These are phyloP conservation scores for Melinaea menophilus DNA, from an alignment of 2,888 invertebrate genomes.

Conservation along the genomic window DNA sequence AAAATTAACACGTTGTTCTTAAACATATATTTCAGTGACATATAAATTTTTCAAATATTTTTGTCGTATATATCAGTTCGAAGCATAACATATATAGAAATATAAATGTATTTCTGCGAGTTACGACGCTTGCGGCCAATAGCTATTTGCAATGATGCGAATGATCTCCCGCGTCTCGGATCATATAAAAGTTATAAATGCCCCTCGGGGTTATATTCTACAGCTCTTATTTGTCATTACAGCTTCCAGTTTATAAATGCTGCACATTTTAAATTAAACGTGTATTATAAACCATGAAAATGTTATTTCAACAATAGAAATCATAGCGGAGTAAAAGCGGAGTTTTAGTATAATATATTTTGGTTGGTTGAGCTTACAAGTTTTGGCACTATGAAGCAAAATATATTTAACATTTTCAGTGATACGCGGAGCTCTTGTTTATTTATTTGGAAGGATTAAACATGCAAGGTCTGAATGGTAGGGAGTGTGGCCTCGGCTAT, in stretches of 20 bases:
- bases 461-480: conserved; percentile 52
- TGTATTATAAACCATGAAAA: conserved; percentile 7
- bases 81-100: too few relatives aligned
- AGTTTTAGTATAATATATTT: conserved; percentile 22
- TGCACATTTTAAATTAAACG: conserved; percentile 13
- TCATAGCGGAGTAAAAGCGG: conserved; percentile 7
- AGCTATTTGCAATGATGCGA: conserved; percentile 29
- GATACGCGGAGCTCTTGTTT: conserved; percentile 55
- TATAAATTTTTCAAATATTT: too few relatives aligned
- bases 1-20: too few relatives aligned
- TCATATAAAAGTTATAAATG: conserved; percentile 26
- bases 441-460: conserved; percentile 68
- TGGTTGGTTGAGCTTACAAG: conserved; percentile 26
- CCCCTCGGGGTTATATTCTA: conserved; percentile 19
- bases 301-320: conserved; percentile 10
- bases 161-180: conserved; percentile 30
- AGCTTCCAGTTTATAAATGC: conserved; percentile 6
- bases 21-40: too few relatives aligned
- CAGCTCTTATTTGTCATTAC: conserved; percentile 23
- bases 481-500: conserved; percentile 45
- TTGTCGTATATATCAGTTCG: too few relatives aligned
- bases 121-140: neutral
- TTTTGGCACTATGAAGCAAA: conserved; percentile 37
- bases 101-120: neutral
- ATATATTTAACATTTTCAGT: conserved; percentile 56